Conservation (phyloP, 1,140 invertebrate genomes). For the Drosophila takahashii region DNA sequence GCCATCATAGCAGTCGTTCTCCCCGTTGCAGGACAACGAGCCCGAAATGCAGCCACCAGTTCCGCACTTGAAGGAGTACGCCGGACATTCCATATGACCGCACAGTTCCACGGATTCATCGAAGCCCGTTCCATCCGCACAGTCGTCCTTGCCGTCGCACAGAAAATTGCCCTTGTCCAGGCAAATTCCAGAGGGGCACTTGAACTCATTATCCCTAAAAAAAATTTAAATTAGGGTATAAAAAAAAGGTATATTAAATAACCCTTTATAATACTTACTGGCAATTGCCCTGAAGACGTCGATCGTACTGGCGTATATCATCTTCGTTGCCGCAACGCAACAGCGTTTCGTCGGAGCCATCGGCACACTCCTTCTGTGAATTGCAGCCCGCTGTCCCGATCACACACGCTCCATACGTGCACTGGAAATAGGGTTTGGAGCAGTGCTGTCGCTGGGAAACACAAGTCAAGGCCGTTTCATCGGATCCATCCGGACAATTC, state of each 20-base stretch:
- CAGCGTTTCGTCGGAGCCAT: constrained; percentile 89
- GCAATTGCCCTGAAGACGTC: constrained; percentile 43
- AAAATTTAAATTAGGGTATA: not conserved
- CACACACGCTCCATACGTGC: constrained; percentile 87
- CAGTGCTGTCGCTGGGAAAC: constrained; percentile 81
- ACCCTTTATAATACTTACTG: constrained; percentile 42
- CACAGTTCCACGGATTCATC: constrained; percentile 87
- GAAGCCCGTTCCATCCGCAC: constrained; percentile 86
- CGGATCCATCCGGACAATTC: constrained; percentile 87
- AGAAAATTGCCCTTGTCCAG: constrained; percentile 59
- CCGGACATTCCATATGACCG: constrained; percentile 82
- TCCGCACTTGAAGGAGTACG: constrained; percentile 86
- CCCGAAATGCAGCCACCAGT: constrained; percentile 87
- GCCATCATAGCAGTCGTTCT: constrained; percentile 88
- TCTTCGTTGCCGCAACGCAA: constrained; percentile 51
- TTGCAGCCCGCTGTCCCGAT: constrained; percentile 87
- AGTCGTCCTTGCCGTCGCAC: constrained; percentile 87
- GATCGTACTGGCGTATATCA: constrained; percentile 31
- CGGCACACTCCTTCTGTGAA: constrained; percentile 87
- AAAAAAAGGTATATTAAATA: too few relatives aligned
- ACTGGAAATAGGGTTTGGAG: constrained; percentile 86
- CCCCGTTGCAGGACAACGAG: constrained; percentile 86
- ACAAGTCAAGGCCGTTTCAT: constrained; percentile 86
- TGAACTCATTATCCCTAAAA: constrained; percentile 56
- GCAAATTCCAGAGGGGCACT: constrained; percentile 71